Percentiles rank a stretch among this genome's conserved stretches.
Evolutionary conservation across 1,140 invertebrate genomes (phyloP).

Genomic region (Periplaneta americana): DNA sequence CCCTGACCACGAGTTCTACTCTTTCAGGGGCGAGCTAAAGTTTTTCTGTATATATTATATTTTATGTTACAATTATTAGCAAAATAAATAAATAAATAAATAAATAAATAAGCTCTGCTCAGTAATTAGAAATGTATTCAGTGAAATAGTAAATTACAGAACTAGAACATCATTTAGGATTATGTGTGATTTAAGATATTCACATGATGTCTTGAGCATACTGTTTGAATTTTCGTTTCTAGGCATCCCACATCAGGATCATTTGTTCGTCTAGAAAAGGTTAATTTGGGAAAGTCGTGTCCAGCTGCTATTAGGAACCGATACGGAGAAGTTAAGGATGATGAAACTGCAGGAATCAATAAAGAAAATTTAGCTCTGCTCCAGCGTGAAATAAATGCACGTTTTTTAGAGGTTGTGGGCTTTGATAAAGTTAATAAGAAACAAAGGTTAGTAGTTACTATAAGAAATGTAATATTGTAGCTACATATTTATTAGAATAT

Average conservation of each 20-base stretch:
- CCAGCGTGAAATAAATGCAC: conserved; percentile 62
- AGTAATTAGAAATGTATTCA: too few species aligned
- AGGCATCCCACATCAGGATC: conserved; percentile 69
- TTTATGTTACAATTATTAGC: too few species aligned
- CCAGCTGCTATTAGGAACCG: conserved; percentile 64
- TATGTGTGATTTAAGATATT: too few species aligned
- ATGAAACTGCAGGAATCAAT: conserved; percentile 47
- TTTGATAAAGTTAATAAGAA: conserved; percentile 78
- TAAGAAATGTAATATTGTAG: not conserved
- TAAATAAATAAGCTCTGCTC: not conserved
- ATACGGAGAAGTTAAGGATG: conserved; percentile 57
- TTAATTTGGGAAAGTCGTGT: conserved; percentile 60
- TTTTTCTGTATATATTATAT: too few species aligned
- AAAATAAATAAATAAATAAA: too few species aligned
- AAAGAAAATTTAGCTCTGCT: conserved; percentile 53
- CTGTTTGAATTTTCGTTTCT: too few species aligned
- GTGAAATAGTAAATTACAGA: too few species aligned
- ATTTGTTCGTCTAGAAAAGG: conserved; percentile 78
- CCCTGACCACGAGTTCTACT: too few species aligned
- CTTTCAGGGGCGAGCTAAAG: too few species aligned
- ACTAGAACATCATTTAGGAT: too few species aligned
- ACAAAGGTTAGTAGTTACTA: conserved; percentile 50
- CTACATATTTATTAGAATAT: not conserved
- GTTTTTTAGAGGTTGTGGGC: conserved; percentile 80
- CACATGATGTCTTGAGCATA: too few species aligned